These are phyloP conservation scores for Microctenopoma steveboyesi DNA, from an alignment of 2,797 vertebrate genomes.

Conservation along the genomic window DNA sequence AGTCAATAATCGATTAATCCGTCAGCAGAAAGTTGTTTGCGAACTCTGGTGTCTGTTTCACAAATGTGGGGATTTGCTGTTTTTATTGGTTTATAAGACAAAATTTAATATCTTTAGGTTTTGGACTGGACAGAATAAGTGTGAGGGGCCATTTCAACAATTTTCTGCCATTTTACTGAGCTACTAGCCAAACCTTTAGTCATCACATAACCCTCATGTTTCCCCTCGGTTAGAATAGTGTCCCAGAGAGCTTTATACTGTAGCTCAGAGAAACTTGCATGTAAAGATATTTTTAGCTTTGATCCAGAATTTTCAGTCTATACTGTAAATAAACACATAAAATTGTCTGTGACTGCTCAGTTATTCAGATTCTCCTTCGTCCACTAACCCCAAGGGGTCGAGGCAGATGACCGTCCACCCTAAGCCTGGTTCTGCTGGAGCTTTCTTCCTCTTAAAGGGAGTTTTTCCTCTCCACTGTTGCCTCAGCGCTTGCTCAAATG, in stretches of 20 bases:
- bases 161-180: background rate
- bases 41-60: background rate
- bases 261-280: background rate
- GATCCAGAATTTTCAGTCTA: too few relatives aligned
- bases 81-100: background rate
- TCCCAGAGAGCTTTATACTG: too few relatives aligned
- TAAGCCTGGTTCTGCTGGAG: too few relatives aligned
- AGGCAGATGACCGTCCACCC: too few relatives aligned
- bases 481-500: too few relatives aligned
- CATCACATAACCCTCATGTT: background rate
- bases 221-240: background rate
- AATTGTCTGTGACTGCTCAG: too few relatives aligned
- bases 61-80: background rate
- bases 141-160: background rate
- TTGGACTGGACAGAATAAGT: background rate
- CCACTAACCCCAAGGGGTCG: too few relatives aligned
- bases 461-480: too few relatives aligned
- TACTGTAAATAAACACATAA: too few relatives aligned
- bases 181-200: background rate
- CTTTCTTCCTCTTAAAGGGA: too few relatives aligned
- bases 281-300: too few relatives aligned
- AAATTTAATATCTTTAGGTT: background rate
- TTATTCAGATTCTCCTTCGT: too few relatives aligned
- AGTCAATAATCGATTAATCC: background rate
- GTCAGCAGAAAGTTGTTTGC: background rate